These are phyloP conservation scores for Nephrotoma flavescens DNA, from an alignment of 2,888 invertebrate species.

Conservation along the genomic window DNA sequence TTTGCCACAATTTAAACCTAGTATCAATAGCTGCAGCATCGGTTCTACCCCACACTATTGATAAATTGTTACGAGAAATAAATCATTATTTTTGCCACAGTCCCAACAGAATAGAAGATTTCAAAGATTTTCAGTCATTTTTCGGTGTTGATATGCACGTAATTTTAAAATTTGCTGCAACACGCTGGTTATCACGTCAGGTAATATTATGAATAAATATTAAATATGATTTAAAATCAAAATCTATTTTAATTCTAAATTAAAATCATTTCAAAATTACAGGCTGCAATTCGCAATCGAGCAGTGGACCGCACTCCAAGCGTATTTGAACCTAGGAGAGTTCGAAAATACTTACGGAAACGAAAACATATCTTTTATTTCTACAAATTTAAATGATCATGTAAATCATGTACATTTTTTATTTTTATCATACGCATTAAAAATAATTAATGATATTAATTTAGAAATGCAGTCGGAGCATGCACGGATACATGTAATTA, in stretches of 20 bases:
- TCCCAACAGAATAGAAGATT: not conserved
- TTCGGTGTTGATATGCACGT: too few relatives aligned
- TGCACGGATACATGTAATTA: not conserved
- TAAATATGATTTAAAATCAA: too few relatives aligned
- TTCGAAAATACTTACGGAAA: not conserved
- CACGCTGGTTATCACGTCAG: not conserved
- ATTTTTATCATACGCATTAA: not conserved
- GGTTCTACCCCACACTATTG: not conserved
- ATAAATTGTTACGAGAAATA: not conserved
- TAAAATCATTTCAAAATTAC: too few relatives aligned
- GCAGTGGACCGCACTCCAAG: not conserved
- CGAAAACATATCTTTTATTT: not conserved
- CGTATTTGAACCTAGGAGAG: not conserved
- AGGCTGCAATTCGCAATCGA: slow-evolving; percentile 3
- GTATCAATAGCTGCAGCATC: not conserved
- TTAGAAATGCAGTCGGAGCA: not conserved
- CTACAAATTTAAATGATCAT: not conserved
- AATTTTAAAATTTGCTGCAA: not conserved
- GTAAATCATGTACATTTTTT: not conserved
- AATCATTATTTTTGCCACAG: slow-evolving; percentile 6
- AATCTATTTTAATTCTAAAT: not conserved
- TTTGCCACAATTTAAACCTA: not conserved
- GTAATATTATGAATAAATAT: not conserved
- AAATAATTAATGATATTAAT: not conserved
- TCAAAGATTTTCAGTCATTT: not conserved